Evolutionary conservation across 2,888 invertebrate genomes (phyloP).

Genomic region (Sycophila texana): DNA sequence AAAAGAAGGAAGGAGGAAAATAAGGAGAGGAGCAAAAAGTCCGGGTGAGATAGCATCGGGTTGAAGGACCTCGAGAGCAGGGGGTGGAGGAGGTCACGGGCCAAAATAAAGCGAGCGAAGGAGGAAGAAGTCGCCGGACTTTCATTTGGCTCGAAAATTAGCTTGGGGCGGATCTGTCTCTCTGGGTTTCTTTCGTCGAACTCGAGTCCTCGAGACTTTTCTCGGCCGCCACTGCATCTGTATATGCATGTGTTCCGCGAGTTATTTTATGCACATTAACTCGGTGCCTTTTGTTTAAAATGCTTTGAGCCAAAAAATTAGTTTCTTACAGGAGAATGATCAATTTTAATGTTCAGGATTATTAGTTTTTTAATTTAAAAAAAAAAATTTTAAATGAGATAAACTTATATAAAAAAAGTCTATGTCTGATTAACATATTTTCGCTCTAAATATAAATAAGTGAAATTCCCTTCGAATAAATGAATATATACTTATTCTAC

Average conservation of each 20-base stretch:
- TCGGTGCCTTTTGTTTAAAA: conserved; percentile 3
- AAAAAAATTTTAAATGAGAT: too few species aligned
- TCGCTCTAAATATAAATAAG: too few species aligned
- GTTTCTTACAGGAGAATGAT: not conserved
- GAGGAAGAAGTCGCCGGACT: conserved; percentile 40
- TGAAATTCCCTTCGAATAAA: too few species aligned
- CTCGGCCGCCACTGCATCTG: not conserved
- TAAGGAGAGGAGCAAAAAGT: conserved; percentile 22
- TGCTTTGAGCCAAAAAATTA: not conserved
- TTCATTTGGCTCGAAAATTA: conserved; percentile 55
- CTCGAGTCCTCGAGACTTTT: not conserved
- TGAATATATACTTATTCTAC: too few species aligned
- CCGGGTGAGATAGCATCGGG: conserved; percentile 35
- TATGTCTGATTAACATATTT: too few species aligned
- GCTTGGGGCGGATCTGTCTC: conserved; percentile 29
- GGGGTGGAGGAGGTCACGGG: not conserved
- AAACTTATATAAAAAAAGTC: too few species aligned
- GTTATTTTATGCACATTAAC: conserved; percentile 11
- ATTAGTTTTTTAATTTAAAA: too few species aligned
- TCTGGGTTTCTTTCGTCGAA: conserved; percentile 4
- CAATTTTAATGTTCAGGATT: not conserved
- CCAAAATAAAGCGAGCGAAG: conserved; percentile 41
- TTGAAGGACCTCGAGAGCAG: conserved; percentile 34
- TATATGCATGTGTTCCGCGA: not conserved
- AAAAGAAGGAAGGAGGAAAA: conserved; percentile 5